Conservation (phyloP, 1,140 invertebrate species). For the Hylaeus anthracinus region DNA sequence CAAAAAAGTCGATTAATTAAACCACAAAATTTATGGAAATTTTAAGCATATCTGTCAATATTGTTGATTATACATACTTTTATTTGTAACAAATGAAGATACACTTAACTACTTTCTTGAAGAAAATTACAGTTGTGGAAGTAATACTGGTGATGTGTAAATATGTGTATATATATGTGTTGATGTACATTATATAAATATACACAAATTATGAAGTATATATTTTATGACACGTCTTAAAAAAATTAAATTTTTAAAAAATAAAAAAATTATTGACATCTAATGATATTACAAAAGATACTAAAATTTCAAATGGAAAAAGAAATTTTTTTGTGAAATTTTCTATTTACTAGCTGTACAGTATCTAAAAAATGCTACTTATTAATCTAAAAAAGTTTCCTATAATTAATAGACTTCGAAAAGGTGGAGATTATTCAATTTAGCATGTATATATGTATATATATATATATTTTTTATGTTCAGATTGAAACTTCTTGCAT, state of each 20-base stretch:
- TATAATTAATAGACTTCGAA: too few species aligned
- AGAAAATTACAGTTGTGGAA: slow-evolving; percentile 23
- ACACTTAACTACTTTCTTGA: slow-evolving; percentile 3
- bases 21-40: slow-evolving; percentile 5
- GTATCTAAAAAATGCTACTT: not conserved
- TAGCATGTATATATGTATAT: too few species aligned
- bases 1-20: slow-evolving; percentile 79
- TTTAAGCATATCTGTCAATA: slow-evolving; percentile 37
- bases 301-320: not conserved
- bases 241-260: not conserved
- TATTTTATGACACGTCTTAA: not conserved
- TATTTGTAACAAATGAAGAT: slow-evolving; percentile 21
- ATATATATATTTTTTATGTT: too few species aligned
- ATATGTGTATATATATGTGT: slow-evolving; percentile 26
- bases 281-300: not conserved
- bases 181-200: slow-evolving; percentile 17
- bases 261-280: not conserved
- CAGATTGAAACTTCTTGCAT: too few species aligned
- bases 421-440: too few species aligned
- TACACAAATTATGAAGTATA: not conserved
- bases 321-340: not conserved
- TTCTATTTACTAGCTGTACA: not conserved
- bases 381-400: too few species aligned
- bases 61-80: slow-evolving; percentile 29
- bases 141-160: slow-evolving; percentile 8